Evolutionary conservation across 2,888 invertebrate species (phyloP).

Genomic region (Lasioglossum villosulum): DNA sequence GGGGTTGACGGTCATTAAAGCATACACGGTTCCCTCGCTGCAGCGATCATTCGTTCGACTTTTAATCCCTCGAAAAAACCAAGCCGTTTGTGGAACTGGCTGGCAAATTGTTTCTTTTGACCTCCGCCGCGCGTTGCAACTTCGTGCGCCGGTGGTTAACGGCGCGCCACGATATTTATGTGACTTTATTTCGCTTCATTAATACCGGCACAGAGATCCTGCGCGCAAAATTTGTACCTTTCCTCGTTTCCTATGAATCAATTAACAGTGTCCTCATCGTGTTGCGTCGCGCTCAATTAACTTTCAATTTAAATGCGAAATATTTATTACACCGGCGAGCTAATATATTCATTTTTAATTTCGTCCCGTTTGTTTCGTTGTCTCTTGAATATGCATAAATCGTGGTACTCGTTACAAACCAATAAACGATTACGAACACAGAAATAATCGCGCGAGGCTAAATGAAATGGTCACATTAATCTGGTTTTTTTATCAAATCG

Average conservation of each 20-base stretch:
- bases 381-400: background rate
- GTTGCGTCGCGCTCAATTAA: conserved; percentile 1
- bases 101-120: conserved; percentile 41
- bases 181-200: conserved; percentile 11
- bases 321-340: background rate
- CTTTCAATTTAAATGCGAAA: conserved; percentile 4
- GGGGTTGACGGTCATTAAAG: conserved; percentile 71
- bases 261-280: background rate
- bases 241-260: conserved; percentile 1
- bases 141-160: conserved; percentile 3
- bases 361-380: background rate
- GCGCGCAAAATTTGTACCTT: background rate
- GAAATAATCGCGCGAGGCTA: background rate
- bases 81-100: conserved; percentile 34
- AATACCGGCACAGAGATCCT: background rate
- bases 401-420: background rate
- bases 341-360: conserved; percentile 12
- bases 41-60: conserved; percentile 49
- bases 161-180: background rate
- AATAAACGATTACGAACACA: background rate
- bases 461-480: background rate
- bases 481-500: background rate
- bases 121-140: conserved; percentile 17
- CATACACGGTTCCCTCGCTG: conserved; percentile 48
- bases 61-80: conserved; percentile 58